Evolutionary conservation across 1,140 invertebrate genomes (phyloP), one percentile per base, ranked within the genome.

Genomic region (Lepidurus packardi): DNA sequence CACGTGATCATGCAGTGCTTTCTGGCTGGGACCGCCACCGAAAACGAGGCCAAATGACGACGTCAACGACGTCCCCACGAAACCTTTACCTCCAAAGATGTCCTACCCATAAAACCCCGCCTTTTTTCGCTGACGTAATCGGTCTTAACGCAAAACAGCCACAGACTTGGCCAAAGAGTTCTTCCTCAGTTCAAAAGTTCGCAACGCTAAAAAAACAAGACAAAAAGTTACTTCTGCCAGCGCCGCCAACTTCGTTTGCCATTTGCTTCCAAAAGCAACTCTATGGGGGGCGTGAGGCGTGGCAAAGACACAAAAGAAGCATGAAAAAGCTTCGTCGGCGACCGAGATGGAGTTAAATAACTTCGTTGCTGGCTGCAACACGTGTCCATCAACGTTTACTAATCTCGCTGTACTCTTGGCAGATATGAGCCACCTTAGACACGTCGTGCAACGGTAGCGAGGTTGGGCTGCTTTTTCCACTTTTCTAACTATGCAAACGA

Each of bases 1-100:
- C 53, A 65, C 53, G 53, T 65, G 53, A 65, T 65, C 53, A 65
- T 4, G 13, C 53, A 16, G 53, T 65, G 53, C 47, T 65, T 65
- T n/a, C 13, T n/a, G 11, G 13, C 11, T 6, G 47, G 47, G 47
- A 65, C 21, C 13, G 21, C 53, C 16, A 7, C 13, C 13, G 21
- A 65, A 16, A 65, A 65, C 5, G n/a, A 7, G 53, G 7, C 53
- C 53, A 65, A 16, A 65, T 7, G 16, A 21, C 13, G 16, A 65
- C 21, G 8, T 21, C 13, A 13, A n/a, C 21, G 13, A 9, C 16
- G 6, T 16, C 21, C 21, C 53, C 53, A n/a, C 53, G 21, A 65
- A 13, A 34, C 34, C 3, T 34, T 34, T 34, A 34, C 2, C 3
- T 34, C 34, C 34, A 34, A 34, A 34, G 34, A 34, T 34, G 34